A percentile compares a stretch with the other conserved stretches of the same genome.
These are phyloP conservation scores for Anodontia alba DNA, from an alignment of 2,888 invertebrate species.

Conservation along the genomic window DNA sequence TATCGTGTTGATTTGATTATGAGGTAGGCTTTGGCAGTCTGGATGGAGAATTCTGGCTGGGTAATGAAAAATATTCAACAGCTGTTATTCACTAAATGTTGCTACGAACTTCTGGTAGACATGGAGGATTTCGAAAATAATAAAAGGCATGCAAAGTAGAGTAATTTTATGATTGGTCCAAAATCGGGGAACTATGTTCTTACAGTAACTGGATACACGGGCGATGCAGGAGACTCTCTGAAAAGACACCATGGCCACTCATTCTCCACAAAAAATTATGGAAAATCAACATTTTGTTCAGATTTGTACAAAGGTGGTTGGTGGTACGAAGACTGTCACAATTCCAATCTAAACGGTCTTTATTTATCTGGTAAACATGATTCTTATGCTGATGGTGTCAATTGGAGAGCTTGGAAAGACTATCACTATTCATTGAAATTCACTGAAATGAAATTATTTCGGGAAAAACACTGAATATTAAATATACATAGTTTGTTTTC, in stretches of 20 bases:
- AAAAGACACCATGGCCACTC: conserved; percentile 4
- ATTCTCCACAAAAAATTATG: conserved; percentile 33
- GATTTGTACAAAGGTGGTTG: conserved; percentile 66
- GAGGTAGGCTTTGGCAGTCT: conserved; percentile 45
- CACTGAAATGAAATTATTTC: conserved; percentile 78
- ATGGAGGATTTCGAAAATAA: conserved; percentile 36
- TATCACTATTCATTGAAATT: conserved; percentile 77
- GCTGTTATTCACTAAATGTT: conserved; percentile 2
- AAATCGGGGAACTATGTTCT: conserved; percentile 5
- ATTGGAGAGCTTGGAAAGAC: conserved; percentile 80
- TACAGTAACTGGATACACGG: conserved; percentile 11
- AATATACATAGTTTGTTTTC: conserved; percentile 2
- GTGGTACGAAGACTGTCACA: conserved; percentile 75
- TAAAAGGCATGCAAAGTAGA: conserved; percentile 26
- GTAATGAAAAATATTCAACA: conserved; percentile 34
- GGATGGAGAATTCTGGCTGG: conserved; percentile 41
- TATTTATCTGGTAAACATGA: conserved; percentile 74
- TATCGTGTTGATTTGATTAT: conserved; percentile 41
- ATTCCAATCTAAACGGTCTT: conserved; percentile 78
- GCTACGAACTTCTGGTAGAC: conserved; percentile 36
- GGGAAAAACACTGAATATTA: too few species aligned
- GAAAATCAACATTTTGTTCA: conserved; percentile 51
- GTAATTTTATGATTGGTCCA: conserved; percentile 26
- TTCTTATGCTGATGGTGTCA: conserved; percentile 78
- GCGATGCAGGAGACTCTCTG: conserved; percentile 14